A percentile compares a stretch with the other conserved stretches of the same genome.
phyloP scores from a whole-genome alignment of 1,140 invertebrate genomes.

The Oryzaephilus surinamensis region DNA sequence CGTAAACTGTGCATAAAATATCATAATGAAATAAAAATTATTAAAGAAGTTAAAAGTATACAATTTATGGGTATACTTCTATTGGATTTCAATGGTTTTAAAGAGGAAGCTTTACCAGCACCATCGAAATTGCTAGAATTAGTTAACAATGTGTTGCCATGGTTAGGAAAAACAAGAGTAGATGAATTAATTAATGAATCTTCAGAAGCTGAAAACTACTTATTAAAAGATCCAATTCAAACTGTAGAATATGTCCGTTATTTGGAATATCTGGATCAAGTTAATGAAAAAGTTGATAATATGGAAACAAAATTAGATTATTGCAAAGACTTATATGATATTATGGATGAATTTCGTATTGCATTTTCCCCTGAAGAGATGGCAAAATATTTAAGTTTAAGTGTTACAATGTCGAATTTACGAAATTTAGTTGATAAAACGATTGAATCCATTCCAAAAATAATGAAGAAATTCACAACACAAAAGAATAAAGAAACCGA shows the following conservation, averaged over 20 bases:
- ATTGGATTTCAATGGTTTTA: constrained; percentile 58
- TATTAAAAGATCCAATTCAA: constrained; percentile 49
- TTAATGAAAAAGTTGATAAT: constrained; percentile 47
- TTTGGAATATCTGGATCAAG: constrained; percentile 56
- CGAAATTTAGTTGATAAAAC: constrained; percentile 43
- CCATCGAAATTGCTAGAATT: constrained; percentile 20
- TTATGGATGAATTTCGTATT: constrained; percentile 61
- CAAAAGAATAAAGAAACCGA: constrained; percentile 52
- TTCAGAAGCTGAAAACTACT: constrained; percentile 46
- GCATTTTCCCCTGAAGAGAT: constrained; percentile 34
- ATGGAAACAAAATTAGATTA: constrained; percentile 55
- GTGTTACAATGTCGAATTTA: constrained; percentile 39
- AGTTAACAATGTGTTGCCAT: constrained; percentile 19
- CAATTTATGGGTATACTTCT: constrained; percentile 53
- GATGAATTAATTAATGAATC: constrained; percentile 46
- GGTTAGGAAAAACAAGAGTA: constrained; percentile 50
- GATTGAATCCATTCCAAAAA: constrained; percentile 42
- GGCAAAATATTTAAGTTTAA: constrained; percentile 30
- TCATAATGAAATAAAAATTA: constrained; percentile 45
- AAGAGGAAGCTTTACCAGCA: constrained; percentile 54
- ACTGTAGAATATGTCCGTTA: constrained; percentile 58
- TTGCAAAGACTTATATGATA: constrained; percentile 59
- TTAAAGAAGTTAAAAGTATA: constrained; percentile 46
- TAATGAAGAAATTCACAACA: constrained; percentile 45
- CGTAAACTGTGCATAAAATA: constrained; percentile 48